Base-by-base conservation (phyloP, 2,797 vertebrate species). In the Neostethus bicornis region DNA sequence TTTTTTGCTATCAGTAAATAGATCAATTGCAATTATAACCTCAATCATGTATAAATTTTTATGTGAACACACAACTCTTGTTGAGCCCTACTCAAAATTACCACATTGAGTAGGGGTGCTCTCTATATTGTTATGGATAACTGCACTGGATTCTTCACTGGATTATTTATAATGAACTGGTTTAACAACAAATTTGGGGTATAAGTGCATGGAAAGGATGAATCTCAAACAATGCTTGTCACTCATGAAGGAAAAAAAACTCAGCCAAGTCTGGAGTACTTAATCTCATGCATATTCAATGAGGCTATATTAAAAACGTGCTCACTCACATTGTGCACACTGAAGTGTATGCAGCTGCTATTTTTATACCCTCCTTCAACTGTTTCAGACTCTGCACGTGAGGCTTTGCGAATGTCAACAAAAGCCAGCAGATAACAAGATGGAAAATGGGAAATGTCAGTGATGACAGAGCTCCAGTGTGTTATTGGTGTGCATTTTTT, bases 221-320 rank as follows among this genome's bases (percentile, higher is more conserved):
- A 21, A 71, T 80, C 81, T 66, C 66, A 71, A 85, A 85, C 75
- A 85, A 85, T 70, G 71, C 67, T 75, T 44, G 52, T 80, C 75
- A 80, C 68, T 85, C 69, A 69, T n/a, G n/a, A n/a, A n/a, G n/a
- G n/a, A n/a, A n/a, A 62, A 80, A 81, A 51, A 84, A 81, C 76
- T n/a, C n/a, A n/a, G 78, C 54, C 39, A 47, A 63, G 74, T 81
- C 70, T 52, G 6, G 65, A 81, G 68, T 70, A 72, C 64, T 81
- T 87, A 86, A 87, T 85, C 81, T 85, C 86, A 79, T 88, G 77
- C 80, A 89, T 88, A 82, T 81, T 85, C 73, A 83, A 88, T 79
- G 61, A 73, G 78, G 64, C 66, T 73, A 72, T 89, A 90, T 87
- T 86, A 87, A 85, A 87, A 88, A 84, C 77, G 70, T 76, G 77